Conservation (phyloP, 1,140 invertebrate genomes). For the Caenorhabditis briggsae region DNA sequence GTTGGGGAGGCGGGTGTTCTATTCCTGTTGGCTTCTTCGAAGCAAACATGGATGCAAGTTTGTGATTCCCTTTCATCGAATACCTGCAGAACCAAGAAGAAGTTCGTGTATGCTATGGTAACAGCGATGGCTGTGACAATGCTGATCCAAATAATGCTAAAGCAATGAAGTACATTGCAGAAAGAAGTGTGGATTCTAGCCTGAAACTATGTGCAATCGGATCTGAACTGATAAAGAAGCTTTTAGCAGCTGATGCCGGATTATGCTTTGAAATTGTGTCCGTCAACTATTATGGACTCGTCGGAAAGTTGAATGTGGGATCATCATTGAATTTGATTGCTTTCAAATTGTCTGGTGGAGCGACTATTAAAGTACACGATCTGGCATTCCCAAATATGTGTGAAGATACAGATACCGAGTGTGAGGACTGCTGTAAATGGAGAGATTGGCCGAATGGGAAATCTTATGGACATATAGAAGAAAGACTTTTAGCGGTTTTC, state of each 20-base stretch:
- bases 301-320: neutral
- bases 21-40: too few relatives aligned
- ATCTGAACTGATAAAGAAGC: neutral
- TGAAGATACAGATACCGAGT: neutral
- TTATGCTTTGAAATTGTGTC: neutral
- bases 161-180: too few relatives aligned
- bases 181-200: too few relatives aligned
- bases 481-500: neutral
- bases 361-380: neutral
- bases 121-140: too few relatives aligned
- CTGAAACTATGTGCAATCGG: neutral
- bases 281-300: neutral
- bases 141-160: too few relatives aligned
- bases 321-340: neutral
- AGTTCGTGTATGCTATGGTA: too few relatives aligned
- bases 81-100: too few relatives aligned
- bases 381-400: neutral
- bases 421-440: constrained; percentile 5
- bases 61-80: too few relatives aligned
- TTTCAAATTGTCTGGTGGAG: neutral
- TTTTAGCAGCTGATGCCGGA: neutral
- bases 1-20: too few relatives aligned
- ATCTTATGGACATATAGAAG: neutral
- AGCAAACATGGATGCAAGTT: too few relatives aligned
- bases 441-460: neutral